Conservation (phyloP, 2,113 vertebrate genomes). For the Callaeas wilsoni region DNA sequence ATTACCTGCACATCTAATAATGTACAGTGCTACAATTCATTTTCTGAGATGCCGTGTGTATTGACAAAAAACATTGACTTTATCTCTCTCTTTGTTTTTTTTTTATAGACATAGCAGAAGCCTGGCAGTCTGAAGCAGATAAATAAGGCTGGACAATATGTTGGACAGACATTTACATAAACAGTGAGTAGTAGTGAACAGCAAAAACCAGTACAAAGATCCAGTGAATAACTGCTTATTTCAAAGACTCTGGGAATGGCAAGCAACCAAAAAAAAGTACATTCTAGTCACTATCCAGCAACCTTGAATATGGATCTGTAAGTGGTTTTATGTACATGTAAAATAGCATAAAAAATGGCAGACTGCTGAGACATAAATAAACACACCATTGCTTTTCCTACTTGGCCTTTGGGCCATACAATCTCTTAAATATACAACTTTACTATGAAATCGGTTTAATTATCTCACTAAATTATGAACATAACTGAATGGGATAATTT, state of each 20-base stretch:
- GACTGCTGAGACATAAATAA: background rate
- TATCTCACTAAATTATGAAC: background rate
- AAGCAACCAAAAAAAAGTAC: background rate
- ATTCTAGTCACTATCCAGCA: background rate
- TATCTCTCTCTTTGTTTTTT: background rate
- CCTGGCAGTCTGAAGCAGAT: conserved; percentile 35
- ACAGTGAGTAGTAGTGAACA: background rate
- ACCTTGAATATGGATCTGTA: background rate
- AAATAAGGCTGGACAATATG: conserved; percentile 7
- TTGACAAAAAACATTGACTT: conserved; percentile 50
- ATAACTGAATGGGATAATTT: background rate
- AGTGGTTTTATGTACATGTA: background rate
- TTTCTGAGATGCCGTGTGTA: conserved; percentile 19
- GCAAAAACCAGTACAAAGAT: background rate
- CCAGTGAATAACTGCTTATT: background rate
- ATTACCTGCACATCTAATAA: conserved; percentile 66
- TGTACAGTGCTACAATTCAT: conserved; percentile 39
- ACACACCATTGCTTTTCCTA: background rate
- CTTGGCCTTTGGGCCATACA: background rate
- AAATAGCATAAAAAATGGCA: background rate
- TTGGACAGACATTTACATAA: conserved; percentile 1
- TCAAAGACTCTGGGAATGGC: background rate
- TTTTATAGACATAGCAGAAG: conserved; percentile 50
- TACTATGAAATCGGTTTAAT: background rate
- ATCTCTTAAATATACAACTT: background rate